Conservation (phyloP, 2,113 vertebrate genomes). For the Myodes glareolus region DNA sequence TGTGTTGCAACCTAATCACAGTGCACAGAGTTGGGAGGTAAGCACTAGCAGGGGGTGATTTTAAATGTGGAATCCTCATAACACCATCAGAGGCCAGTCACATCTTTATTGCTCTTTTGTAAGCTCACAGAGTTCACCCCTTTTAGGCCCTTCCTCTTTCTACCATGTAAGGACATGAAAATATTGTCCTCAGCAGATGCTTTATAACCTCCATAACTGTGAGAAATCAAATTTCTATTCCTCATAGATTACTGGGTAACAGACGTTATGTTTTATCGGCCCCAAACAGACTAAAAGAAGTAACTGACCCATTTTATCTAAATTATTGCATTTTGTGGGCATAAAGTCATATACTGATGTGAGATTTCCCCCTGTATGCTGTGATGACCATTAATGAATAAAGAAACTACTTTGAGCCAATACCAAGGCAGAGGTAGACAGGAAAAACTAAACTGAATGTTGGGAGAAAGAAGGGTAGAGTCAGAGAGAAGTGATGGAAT, state of each 20-base stretch:
- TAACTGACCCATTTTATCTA: background rate
- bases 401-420: no score
- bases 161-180: background rate
- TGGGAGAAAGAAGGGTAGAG: no score
- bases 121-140: background rate
- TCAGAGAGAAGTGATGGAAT: no score
- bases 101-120: background rate
- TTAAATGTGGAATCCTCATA: background rate
- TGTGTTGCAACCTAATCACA: background rate
- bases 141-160: background rate
- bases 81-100: background rate
- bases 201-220: background rate
- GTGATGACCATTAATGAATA: no score
- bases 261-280: background rate
- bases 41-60: fast-evolving
- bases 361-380: no score
- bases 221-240: background rate
- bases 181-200: background rate
- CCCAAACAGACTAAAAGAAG: background rate
- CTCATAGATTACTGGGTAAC: background rate
- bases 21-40: background rate
- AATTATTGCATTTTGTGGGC: background rate
- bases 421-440: no score
- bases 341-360: background rate
- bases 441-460: no score